Evolutionary conservation across 2,113 vertebrate genomes (phyloP).

Genomic region (Gnathonemus longibarbis): DNA sequence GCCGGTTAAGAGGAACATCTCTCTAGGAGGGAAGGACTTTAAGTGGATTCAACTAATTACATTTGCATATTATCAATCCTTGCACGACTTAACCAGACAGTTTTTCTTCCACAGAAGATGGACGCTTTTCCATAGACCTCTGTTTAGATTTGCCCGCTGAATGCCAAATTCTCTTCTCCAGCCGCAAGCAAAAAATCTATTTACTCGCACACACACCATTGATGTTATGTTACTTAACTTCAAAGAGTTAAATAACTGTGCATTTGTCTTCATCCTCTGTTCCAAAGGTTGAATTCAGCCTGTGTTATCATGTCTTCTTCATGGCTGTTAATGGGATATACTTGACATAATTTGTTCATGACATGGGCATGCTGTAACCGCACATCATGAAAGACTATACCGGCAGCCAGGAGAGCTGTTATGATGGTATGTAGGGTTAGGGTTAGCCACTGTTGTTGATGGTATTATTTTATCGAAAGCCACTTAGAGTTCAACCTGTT

Average conservation of each 20-base stretch:
- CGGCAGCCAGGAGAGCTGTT: background rate
- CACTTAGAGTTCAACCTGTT: background rate
- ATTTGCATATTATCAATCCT: constrained; percentile 11
- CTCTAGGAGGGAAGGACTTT: constrained; percentile 10
- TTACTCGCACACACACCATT: background rate
- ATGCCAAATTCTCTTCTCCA: background rate
- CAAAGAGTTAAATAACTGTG: background rate
- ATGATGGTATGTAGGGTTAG: background rate
- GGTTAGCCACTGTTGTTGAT: background rate
- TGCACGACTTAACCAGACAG: background rate
- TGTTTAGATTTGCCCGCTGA: background rate
- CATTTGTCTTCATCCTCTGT: background rate
- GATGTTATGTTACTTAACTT: background rate
- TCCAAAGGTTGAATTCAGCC: background rate
- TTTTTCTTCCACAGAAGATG: background rate
- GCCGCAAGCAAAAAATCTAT: background rate
- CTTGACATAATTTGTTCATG: background rate
- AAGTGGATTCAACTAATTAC: background rate
- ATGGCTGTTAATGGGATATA: background rate
- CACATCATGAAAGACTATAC: background rate
- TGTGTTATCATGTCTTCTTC: background rate
- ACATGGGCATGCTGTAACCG: background rate
- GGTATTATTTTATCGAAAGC: background rate
- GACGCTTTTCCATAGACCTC: background rate
- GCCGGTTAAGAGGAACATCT: background rate